phyloP scores from a whole-genome alignment of 2,797 vertebrate genomes.

The Manis javanica region DNA sequence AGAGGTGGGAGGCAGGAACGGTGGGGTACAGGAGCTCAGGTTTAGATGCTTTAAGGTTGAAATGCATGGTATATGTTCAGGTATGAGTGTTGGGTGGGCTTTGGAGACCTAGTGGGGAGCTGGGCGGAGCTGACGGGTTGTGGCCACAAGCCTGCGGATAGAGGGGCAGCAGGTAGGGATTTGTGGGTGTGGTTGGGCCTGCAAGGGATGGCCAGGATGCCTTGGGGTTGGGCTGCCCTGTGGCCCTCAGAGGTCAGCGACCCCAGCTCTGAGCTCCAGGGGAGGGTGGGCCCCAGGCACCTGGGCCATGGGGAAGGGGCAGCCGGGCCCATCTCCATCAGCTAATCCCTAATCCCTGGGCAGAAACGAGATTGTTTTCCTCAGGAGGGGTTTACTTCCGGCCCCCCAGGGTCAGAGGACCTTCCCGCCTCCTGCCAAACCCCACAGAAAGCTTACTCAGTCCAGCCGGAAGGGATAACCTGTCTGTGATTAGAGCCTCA shows the following conservation, averaged over 20 bases:
- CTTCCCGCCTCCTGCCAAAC: background rate
- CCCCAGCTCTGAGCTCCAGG: background rate
- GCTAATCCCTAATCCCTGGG: conserved; percentile 38
- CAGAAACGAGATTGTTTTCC: background rate
- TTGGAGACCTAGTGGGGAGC: background rate
- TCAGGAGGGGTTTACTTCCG: background rate
- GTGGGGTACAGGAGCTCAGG: background rate
- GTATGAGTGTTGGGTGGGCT: rapidly evolving
- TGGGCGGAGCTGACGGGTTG: rapidly evolving
- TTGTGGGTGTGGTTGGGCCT: background rate
- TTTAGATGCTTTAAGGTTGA: rapidly evolving
- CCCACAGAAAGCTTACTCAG: background rate
- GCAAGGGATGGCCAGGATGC: background rate
- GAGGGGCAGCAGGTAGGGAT: background rate
- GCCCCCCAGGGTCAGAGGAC: background rate
- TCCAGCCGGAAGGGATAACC: conserved; percentile 52
- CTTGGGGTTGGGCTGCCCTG: background rate
- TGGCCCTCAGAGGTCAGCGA: background rate
- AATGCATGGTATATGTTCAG: background rate
- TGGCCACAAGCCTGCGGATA: background rate
- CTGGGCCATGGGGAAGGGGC: rapidly evolving
- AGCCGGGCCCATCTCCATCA: background rate
- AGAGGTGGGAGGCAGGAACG: background rate
- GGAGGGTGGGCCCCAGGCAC: background rate
- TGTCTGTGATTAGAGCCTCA: conserved; percentile 22